A percentile compares a stretch with the other conserved stretches of the same genome.
Evolutionary conservation across 2,797 vertebrate genomes (phyloP).

Genomic region (Clarias platycephalus): DNA sequence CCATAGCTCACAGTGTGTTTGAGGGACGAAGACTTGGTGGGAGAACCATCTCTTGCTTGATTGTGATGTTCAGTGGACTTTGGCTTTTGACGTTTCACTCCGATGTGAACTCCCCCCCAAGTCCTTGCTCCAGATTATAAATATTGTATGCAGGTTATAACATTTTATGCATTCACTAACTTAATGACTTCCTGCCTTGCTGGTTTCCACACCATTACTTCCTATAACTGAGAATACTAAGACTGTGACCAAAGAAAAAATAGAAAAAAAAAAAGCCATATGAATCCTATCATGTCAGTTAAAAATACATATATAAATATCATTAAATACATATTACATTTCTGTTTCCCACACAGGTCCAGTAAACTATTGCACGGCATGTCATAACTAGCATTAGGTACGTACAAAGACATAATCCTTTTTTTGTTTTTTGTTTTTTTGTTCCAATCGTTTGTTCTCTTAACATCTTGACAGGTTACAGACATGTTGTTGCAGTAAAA

Average conservation of each 20-base stretch:
- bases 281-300: conserved; percentile 67
- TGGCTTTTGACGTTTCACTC: conserved; percentile 62
- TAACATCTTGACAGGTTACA: conserved; percentile 50
- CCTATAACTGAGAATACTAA: conserved; percentile 44
- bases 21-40: conserved; percentile 60
- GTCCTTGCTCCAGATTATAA: conserved; percentile 48
- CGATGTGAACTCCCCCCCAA: conserved; percentile 61
- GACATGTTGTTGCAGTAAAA: conserved; percentile 54
- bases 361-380: conserved; percentile 44
- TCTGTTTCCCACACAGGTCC: conserved; percentile 59
- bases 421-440: conserved; percentile 15
- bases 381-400: conserved; percentile 43
- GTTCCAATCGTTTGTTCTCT: conserved; percentile 28
- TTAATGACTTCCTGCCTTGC: conserved; percentile 44
- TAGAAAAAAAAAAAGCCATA: conserved; percentile 64
- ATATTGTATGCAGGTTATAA: conserved; percentile 20
- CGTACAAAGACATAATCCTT: conserved; percentile 17
- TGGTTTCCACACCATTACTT: conserved; percentile 27
- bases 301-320: conserved; percentile 66
- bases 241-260: not conserved
- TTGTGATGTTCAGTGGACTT: conserved; percentile 63
- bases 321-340: conserved; percentile 62
- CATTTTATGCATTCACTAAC: conserved; percentile 50
- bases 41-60: conserved; percentile 60
- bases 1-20: conserved; percentile 57